These are phyloP conservation scores for Halcyon leucocephala DNA, from an alignment of 2,797 vertebrate genomes.

Conservation along the genomic window DNA sequence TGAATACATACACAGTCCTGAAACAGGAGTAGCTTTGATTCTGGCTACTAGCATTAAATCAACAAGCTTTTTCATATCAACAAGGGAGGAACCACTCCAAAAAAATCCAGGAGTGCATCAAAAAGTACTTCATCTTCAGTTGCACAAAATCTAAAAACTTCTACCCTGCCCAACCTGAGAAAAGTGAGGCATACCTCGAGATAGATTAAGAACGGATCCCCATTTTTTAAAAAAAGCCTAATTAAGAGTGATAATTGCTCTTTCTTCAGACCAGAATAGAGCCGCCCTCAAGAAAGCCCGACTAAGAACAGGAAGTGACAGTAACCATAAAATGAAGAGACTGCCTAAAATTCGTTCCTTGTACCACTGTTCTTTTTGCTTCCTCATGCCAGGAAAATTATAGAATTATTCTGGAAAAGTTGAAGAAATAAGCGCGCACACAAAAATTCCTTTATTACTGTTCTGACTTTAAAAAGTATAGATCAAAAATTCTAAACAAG, in stretches of 20 bases:
- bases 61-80: not conserved
- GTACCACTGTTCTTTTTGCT: not conserved
- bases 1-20: not conserved
- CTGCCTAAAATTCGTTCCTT: not conserved
- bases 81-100: too few relatives aligned
- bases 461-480: not conserved
- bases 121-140: not conserved
- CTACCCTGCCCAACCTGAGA: not conserved
- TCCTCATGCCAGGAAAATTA: not conserved
- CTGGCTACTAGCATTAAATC: not conserved
- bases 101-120: not conserved
- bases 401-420: not conserved
- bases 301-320: not conserved
- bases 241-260: not conserved
- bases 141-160: not conserved
- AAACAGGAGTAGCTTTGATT: not conserved
- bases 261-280: not conserved
- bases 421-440: not conserved
- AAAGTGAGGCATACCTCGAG: not conserved
- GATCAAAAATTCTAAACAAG: not conserved
- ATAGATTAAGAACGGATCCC: not conserved
- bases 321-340: not conserved
- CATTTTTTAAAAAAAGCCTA: not conserved
- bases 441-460: not conserved
- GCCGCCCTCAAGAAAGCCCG: not conserved